phyloP scores from a whole-genome alignment of 37 sponge, comb jelly and placozoan genomes.

The Petrosia ficiformis region DNA sequence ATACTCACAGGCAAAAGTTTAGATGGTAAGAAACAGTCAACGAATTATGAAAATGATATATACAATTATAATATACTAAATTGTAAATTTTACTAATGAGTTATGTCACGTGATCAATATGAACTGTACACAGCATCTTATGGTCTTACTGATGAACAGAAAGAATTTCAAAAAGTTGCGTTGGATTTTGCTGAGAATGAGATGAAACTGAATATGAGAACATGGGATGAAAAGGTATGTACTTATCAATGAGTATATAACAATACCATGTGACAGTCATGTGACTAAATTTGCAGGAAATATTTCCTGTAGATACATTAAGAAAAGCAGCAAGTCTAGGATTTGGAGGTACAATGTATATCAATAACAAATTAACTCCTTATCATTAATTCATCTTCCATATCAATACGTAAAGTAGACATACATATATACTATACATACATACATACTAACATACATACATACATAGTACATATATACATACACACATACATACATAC shows the following conservation, averaged over 20 bases:
- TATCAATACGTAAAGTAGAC: background rate
- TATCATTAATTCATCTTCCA: background rate
- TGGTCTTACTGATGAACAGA: slow-evolving; percentile 76
- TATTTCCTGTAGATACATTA: slow-evolving; percentile 82
- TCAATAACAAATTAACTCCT: background rate
- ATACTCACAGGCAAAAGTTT: background rate
- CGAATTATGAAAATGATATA: too few species aligned
- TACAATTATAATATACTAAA: too few species aligned
- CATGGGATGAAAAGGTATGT: slow-evolving; percentile 84
- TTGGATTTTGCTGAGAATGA: slow-evolving; percentile 83
- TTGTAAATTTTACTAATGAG: too few species aligned
- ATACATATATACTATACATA: background rate
- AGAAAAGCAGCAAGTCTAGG: slow-evolving; percentile 87
- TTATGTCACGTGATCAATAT: too few species aligned
- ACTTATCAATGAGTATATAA: background rate
- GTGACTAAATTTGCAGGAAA: slow-evolving; percentile 79
- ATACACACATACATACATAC: slow-evolving; percentile 23
- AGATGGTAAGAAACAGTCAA: background rate
- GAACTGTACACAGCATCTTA: slow-evolving; percentile 60
- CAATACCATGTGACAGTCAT: too few species aligned
- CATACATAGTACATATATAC: too few species aligned
- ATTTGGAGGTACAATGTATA: slow-evolving; percentile 69
- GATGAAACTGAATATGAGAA: slow-evolving; percentile 64
- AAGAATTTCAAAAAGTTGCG: slow-evolving; percentile 71
- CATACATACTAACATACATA: too few species aligned